Evolutionary conservation across 2,113 vertebrate species (phyloP).

Genomic region (Bostrychus sinensis): DNA sequence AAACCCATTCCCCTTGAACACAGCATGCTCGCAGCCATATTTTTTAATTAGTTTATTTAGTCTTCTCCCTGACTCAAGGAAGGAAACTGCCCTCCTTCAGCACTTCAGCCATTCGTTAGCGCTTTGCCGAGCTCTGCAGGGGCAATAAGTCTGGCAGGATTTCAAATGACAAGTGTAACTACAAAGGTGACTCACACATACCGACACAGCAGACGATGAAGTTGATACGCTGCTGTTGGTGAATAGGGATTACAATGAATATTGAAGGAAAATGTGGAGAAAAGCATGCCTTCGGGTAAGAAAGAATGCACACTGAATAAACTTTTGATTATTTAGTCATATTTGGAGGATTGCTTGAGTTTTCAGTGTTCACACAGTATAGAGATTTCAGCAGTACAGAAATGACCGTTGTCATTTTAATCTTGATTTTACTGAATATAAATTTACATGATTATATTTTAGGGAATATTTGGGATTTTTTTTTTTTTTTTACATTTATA

Average conservation of each 20-base stretch:
- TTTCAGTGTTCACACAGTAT: slow-evolving; percentile 22
- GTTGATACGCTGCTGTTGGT: slow-evolving; percentile 23
- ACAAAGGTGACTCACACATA: slow-evolving; percentile 52
- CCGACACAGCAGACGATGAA: slow-evolving; percentile 10
- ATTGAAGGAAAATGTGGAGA: not conserved
- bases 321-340: slow-evolving; percentile 49
- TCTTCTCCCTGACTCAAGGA: slow-evolving; percentile 66
- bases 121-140: slow-evolving; percentile 53
- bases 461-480: too few relatives aligned
- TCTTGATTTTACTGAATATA: too few relatives aligned
- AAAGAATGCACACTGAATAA: slow-evolving; percentile 36
- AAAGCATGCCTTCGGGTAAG: slow-evolving; percentile 14
- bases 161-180: slow-evolving; percentile 49
- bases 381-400: too few relatives aligned
- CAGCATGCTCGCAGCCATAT: slow-evolving; percentile 70
- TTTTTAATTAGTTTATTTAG: slow-evolving; percentile 81
- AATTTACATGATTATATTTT: too few relatives aligned
- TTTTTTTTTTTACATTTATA: too few relatives aligned
- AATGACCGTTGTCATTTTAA: too few relatives aligned
- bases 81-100: slow-evolving; percentile 64
- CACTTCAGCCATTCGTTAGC: slow-evolving; percentile 48
- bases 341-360: slow-evolving; percentile 39
- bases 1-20: slow-evolving; percentile 76
- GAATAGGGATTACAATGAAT: slow-evolving; percentile 8
- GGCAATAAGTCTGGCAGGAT: slow-evolving; percentile 41